Evolutionary conservation across 2,113 vertebrate species (phyloP), one percentile per base, ranked within the genome.

Genomic region (Crotalus helleri): DNA sequence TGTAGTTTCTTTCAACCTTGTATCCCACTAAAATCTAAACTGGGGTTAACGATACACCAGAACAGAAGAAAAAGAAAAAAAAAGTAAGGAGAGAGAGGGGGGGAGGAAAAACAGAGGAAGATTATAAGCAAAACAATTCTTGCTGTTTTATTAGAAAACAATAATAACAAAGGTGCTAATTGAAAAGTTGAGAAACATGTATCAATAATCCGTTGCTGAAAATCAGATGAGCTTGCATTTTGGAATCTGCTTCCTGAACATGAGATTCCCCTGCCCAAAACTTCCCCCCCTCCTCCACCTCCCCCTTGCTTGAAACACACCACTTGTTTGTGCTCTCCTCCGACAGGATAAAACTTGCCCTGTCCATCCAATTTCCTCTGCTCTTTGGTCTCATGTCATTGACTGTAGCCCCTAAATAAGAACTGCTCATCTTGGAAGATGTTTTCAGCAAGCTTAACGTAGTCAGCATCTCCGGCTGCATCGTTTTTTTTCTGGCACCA

Each of bases 371-470:
- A 33, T 94, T 93, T 33, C 15, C 0, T 92, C 69, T 88, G 92
- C 95, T 94, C 95, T 95, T 7, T 94, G 8, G 33, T 89, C 91
- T 94, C 2, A 1, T 90, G 44, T 92, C 57, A 97, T 97, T 97
- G 97, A 97, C 57, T 4, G 5, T 53, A 0, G 93, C 26, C 58
- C 88, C 87, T 90, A 64, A 96, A 95, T 97, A 97, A 90, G 81
- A 97, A 92, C 85, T 55, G 2, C 88, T 54, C 3, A 0, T 58
- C 12, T 15, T 0, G 11, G 23, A 0, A 89, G 90, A 58, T 13
- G 23, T 92, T n/a, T 95, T 91, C 74, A 0, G 90, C 61, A 1
- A 89, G 86, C 9, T 88, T n/a, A 4, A 88, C 7, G 74, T 39
- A 4, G 0, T n/a, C 19, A 74, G 94, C 29, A 9, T 11, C 29